These are phyloP conservation scores for Diphyllodes magnificus DNA, from an alignment of 2,113 vertebrate species.

Conservation along the genomic window DNA sequence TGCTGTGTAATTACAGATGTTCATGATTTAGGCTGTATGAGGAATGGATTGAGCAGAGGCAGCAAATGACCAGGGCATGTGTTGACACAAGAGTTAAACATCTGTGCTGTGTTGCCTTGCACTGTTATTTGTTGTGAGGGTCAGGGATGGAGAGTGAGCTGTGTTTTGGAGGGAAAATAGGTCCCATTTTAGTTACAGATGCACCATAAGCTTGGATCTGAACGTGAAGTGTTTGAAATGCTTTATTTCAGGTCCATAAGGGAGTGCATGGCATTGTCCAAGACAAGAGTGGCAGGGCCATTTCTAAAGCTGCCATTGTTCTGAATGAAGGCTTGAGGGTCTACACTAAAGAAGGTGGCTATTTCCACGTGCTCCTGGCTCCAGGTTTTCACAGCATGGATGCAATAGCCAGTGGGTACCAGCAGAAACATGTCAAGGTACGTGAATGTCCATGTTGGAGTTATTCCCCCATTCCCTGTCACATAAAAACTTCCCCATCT, in stretches of 20 bases:
- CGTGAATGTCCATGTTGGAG: rapidly evolving
- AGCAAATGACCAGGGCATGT: background rate
- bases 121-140: background rate
- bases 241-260: slow-evolving; percentile 85
- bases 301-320: slow-evolving; percentile 85
- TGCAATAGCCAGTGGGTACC: slow-evolving; percentile 87
- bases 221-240: background rate
- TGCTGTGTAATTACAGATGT: background rate
- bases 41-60: background rate
- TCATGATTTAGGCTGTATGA: background rate
- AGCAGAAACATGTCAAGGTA: slow-evolving; percentile 87
- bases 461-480: background rate
- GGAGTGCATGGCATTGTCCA: slow-evolving; percentile 88
- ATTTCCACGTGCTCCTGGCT: slow-evolving; percentile 88
- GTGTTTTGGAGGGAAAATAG: background rate
- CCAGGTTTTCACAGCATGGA: slow-evolving; percentile 90
- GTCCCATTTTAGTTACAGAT: background rate
- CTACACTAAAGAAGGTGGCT: slow-evolving; percentile 82
- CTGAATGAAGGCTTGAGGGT: slow-evolving; percentile 84
- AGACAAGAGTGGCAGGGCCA: slow-evolving; percentile 87
- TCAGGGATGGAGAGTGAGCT: background rate
- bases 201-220: background rate
- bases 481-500: background rate
- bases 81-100: background rate
- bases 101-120: background rate